These are phyloP conservation scores for Garra rufa DNA, from an alignment of 2,113 vertebrate genomes.

Conservation along the genomic window DNA sequence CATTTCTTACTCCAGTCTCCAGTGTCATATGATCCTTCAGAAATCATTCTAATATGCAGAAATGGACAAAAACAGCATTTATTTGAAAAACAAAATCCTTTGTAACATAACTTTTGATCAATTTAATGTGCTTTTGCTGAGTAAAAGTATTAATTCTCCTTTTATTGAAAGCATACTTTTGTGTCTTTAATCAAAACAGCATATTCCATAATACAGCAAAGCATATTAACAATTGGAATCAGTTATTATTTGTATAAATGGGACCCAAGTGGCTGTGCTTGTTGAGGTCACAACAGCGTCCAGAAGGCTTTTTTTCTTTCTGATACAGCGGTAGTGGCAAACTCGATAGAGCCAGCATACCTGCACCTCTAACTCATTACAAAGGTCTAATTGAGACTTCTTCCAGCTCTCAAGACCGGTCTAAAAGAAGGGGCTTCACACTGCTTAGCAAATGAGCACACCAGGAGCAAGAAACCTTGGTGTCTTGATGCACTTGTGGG, in stretches of 20 bases:
- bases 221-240: neutral
- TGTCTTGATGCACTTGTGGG: constrained; percentile 55
- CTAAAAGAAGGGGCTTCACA: constrained; percentile 53
- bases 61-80: too few relatives aligned
- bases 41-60: too few relatives aligned
- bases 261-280: neutral
- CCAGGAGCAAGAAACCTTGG: constrained; percentile 41
- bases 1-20: too few relatives aligned
- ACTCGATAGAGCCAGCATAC: neutral
- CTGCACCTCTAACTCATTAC: constrained; percentile 39
- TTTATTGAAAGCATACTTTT: neutral
- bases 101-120: neutral
- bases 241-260: neutral
- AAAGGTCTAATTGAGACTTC: constrained; percentile 56
- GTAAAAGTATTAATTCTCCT: neutral
- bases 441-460: constrained; percentile 62
- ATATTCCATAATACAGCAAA: neutral
- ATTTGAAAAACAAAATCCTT: neutral
- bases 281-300: neutral
- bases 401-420: constrained; percentile 33
- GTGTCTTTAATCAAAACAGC: neutral
- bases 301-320: neutral
- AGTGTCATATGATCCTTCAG: too few relatives aligned
- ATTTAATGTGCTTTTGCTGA: neutral
- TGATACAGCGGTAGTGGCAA: neutral